These are phyloP conservation scores for Tenebrio molitor DNA, from an alignment of 1,140 invertebrate species.

Conservation along the genomic window DNA sequence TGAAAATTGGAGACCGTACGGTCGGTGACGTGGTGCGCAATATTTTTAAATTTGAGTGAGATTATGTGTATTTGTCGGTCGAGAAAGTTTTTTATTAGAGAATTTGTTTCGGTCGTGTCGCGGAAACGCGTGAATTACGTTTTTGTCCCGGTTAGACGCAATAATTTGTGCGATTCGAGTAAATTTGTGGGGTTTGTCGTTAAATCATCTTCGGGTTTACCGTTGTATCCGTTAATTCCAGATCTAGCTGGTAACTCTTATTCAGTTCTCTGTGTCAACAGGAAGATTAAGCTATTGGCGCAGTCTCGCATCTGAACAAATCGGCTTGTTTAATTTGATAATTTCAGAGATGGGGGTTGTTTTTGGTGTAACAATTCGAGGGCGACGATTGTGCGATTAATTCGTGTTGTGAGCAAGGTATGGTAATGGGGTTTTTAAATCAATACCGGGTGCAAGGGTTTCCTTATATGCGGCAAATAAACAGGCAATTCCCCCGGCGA, in stretches of 20 bases:
- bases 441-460: slow-evolving; percentile 4
- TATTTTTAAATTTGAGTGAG: too few relatives aligned
- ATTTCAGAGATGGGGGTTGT: background rate
- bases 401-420: slow-evolving; percentile 20
- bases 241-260: slow-evolving; percentile 39
- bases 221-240: slow-evolving; percentile 39
- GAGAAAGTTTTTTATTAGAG: too few relatives aligned
- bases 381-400: slow-evolving; percentile 21
- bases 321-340: slow-evolving; percentile 22
- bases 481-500: slow-evolving; percentile 38
- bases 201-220: slow-evolving; percentile 32
- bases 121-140: background rate
- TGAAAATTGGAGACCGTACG: too few relatives aligned
- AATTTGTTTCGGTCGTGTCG: too few relatives aligned
- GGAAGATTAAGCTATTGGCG: slow-evolving; percentile 31
- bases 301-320: slow-evolving; percentile 24
- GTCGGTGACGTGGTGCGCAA: too few relatives aligned
- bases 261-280: slow-evolving; percentile 35
- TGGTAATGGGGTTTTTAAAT: slow-evolving; percentile 16
- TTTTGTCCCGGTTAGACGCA: background rate
- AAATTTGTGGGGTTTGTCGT: slow-evolving; percentile 20
- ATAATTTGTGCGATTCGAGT: slow-evolving; percentile 3
- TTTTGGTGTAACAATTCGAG: slow-evolving; percentile 15
- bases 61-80: too few relatives aligned
- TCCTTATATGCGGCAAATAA: slow-evolving; percentile 31